phyloP scores from a whole-genome alignment of 2,113 vertebrate species.

The Daphoenositta chrysoptera region DNA sequence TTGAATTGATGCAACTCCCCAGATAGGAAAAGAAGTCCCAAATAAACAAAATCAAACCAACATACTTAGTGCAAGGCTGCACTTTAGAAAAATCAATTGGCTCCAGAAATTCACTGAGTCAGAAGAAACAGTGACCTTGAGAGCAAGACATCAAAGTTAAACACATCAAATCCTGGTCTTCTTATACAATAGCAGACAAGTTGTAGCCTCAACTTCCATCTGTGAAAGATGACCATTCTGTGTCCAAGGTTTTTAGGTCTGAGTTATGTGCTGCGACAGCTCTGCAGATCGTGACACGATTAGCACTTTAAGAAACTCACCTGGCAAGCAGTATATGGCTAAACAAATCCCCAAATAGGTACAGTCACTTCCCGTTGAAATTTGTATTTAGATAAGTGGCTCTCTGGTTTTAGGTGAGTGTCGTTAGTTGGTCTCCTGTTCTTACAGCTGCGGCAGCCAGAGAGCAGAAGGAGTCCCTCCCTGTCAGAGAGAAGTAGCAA shows the following conservation, averaged over 20 bases:
- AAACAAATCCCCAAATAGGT: neutral
- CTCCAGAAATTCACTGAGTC: neutral
- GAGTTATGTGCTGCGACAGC: neutral
- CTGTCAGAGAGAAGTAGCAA: neutral
- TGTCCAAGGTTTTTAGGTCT: neutral
- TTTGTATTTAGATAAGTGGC: neutral
- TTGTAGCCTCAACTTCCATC: neutral
- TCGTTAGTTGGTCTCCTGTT: neutral
- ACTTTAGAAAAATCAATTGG: neutral
- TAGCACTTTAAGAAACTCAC: neutral
- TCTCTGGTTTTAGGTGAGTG: neutral
- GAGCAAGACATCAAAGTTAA: neutral
- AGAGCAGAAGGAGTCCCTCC: neutral
- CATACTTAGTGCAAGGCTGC: neutral
- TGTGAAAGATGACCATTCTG: neutral
- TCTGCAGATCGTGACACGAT: neutral
- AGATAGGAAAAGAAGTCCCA: neutral
- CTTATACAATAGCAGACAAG: neutral
- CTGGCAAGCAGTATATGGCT: neutral
- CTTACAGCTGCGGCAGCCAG: rapidly evolving
- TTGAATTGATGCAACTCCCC: neutral
- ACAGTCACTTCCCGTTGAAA: neutral
- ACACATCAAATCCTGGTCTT: rapidly evolving
- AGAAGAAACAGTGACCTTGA: constrained; percentile 7
- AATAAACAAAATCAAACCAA: neutral